A percentile compares a stretch with the other conserved stretches of the same genome.
Conservation (phyloP, 2,113 vertebrate species). For the Microcebus griseorufus region DNA sequence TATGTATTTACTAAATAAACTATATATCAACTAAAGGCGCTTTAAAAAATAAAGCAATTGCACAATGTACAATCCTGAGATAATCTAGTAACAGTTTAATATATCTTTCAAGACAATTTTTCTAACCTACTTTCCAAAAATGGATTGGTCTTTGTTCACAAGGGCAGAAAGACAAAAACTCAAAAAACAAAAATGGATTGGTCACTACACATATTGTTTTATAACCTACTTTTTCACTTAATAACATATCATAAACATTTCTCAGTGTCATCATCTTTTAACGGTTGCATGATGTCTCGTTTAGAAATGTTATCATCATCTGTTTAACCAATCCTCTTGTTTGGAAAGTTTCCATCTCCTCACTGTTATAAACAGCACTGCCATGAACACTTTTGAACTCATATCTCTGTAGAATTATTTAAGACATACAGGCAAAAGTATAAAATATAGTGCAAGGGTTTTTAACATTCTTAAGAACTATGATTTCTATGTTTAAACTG, state of each 20-base stretch:
- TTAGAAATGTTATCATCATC: background rate
- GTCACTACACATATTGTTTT: background rate
- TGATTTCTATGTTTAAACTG: background rate
- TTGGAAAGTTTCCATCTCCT: background rate
- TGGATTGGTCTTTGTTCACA: background rate
- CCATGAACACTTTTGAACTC: background rate
- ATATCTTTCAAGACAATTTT: background rate
- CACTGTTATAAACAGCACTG: background rate
- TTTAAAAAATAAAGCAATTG: slow-evolving; percentile 4
- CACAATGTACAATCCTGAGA: background rate
- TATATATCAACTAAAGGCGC: background rate
- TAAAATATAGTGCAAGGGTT: background rate
- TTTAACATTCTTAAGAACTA: background rate
- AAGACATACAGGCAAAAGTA: background rate
- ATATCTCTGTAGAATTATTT: background rate
- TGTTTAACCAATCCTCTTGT: background rate
- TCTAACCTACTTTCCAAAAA: background rate
- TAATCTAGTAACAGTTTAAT: background rate
- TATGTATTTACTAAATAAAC: background rate
- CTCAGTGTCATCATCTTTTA: background rate
- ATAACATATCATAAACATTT: background rate
- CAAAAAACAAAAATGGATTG: background rate
- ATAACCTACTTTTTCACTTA: background rate
- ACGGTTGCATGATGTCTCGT: background rate
- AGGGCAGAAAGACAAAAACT: too few species aligned